A percentile compares a stretch with the other conserved stretches of the same genome.
Conservation (phyloP, 2,888 invertebrate genomes). For the Crocallis elinguaria region DNA sequence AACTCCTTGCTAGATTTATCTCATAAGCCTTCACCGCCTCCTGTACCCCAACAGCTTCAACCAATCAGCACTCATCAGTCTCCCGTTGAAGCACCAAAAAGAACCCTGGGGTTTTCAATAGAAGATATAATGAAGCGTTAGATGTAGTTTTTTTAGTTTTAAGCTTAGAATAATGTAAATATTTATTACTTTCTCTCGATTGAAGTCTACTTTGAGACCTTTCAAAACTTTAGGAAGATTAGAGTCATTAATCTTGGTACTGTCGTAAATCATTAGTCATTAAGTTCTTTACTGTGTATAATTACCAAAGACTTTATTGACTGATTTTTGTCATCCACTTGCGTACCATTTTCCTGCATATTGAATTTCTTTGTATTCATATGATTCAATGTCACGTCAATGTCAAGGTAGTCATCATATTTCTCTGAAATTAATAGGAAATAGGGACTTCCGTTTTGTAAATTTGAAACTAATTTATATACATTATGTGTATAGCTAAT, state of each 20-base stretch:
- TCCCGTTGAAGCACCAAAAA: conserved; percentile 71
- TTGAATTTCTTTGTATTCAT: not conserved
- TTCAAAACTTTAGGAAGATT: conserved; percentile 22
- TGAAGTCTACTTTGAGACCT: conserved; percentile 29
- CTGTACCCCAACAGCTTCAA: conserved; percentile 53
- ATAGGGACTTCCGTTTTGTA: not conserved
- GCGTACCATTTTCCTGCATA: conserved; percentile 10
- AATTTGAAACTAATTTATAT: not conserved
- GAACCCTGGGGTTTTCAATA: conserved; percentile 91
- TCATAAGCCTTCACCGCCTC: conserved; percentile 75
- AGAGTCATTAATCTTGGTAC: conserved; percentile 27
- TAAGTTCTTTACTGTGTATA: conserved; percentile 28
- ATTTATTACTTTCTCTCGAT: conserved; percentile 42
- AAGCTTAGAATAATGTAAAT: conserved; percentile 39
- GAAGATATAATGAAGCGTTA: conserved; percentile 95
- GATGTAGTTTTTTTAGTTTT: conserved; percentile 40
- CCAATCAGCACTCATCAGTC: conserved; percentile 64
- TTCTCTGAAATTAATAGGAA: not conserved
- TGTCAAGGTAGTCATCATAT: not conserved
- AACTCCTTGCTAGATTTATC: conserved; percentile 84
- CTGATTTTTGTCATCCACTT: conserved; percentile 34
- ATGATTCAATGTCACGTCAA: not conserved
- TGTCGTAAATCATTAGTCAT: conserved; percentile 32
- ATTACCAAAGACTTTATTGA: conserved; percentile 41
- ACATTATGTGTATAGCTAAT: not conserved